Base-by-base conservation (phyloP, 2,888 invertebrate genomes). In the Margaritifera margaritifera region DNA sequence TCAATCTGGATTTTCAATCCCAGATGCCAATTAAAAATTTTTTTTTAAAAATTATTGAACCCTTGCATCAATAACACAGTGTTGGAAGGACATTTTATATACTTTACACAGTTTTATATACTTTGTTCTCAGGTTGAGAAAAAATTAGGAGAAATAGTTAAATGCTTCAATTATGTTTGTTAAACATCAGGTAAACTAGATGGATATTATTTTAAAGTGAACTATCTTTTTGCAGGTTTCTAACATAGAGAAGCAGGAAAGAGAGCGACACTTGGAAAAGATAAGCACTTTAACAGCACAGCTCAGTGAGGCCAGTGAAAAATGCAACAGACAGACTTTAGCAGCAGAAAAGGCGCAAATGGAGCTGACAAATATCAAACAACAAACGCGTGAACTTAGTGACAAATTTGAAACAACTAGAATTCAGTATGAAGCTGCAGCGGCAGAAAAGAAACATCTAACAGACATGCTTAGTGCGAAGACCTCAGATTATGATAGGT, bases 251-350 rank as follows among this genome's bases (percentile, higher is more conserved):
- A 80, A 82, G 63, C 79, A 83, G 56, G 87, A 87, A 64, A 65
- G 84, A 64, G 85, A 82, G 22, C 75, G 81, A 52, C 79, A 81
- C 56, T 73, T 78, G 62, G 84, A 86, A 42, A 82, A 87, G 66
- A 82, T 85, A 50, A 80, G 78, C 57, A 78, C 74, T 51, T 71
- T 88, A 53, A 79, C 83, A 2, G 71, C 80, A 52, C 87, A 87
- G 73, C 78, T 87, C n/a, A 75, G 78, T 57, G 80, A 80, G 18
- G 69, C 83, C 42, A 85, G 86, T 6, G 86, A 86, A 67, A 84
- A 83, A 66, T 82, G 78, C 65, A 84, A 84, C 64, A 75, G 76
- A 63, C 71, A 81, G 6, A 79, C 77, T 6, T 66, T 84, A 8
- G 87, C 87, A 24, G 75, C 83, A 11, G 85, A 85, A 56, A 69